phyloP scores from a whole-genome alignment of 1,140 invertebrate genomes.

The Drosophila ananassae region DNA sequence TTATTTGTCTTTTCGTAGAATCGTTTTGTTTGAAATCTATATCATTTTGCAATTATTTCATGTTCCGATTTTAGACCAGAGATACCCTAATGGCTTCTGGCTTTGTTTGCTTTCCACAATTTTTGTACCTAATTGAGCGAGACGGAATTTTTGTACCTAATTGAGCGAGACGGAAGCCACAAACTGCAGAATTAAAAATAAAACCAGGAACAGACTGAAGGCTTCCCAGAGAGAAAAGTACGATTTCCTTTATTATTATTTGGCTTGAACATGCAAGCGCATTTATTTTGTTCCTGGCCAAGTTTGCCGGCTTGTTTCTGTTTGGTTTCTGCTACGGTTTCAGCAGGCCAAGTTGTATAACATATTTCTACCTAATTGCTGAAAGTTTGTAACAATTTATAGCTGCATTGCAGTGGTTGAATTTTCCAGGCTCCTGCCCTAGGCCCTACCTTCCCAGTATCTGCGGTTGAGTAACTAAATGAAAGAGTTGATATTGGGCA shows the following conservation, averaged over 20 bases:
- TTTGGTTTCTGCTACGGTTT: conserved; percentile 35
- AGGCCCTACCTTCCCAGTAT: neutral
- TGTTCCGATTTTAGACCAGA: too few relatives aligned
- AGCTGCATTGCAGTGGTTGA: conserved; percentile 74
- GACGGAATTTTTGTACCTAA: conserved; percentile 25
- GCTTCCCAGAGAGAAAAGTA: conserved; percentile 24
- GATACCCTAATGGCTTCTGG: neutral
- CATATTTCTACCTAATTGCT: conserved; percentile 76
- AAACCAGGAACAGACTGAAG: neutral
- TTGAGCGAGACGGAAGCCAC: conserved; percentile 10
- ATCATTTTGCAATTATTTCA: neutral
- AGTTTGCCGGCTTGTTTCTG: conserved; percentile 41
- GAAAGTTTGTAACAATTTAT: conserved; percentile 78
- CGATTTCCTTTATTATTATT: conserved; percentile 72
- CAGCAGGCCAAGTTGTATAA: conserved; percentile 55
- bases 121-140: conserved; percentile 22
- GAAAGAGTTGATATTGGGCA: conserved; percentile 57
- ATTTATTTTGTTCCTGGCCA: conserved; percentile 67
- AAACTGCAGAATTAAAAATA: conserved; percentile 2
- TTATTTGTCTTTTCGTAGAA: conserved; percentile 12
- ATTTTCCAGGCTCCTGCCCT: conserved; percentile 11
- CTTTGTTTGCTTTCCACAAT: conserved; percentile 29
- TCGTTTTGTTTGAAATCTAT: neutral
- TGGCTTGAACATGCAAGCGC: conserved; percentile 72
- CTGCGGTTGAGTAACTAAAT: conserved; percentile 55